phyloP scores from a whole-genome alignment of 2,113 vertebrate species.

The Pedetes capensis region DNA sequence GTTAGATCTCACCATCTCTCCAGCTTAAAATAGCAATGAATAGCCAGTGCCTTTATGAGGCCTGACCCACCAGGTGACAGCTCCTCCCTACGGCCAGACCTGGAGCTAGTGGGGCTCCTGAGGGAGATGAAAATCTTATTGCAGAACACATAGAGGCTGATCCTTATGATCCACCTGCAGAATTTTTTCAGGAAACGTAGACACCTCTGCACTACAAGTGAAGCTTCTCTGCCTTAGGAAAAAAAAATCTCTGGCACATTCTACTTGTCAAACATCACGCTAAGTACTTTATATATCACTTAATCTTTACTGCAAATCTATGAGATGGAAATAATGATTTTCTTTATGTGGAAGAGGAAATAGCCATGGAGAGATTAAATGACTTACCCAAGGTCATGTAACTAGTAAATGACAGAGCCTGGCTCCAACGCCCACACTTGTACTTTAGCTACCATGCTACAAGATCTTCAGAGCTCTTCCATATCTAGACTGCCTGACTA shows the following conservation, averaged over 20 bases:
- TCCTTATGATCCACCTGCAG: background rate
- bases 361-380: background rate
- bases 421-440: background rate
- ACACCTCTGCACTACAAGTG: background rate
- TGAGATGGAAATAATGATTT: background rate
- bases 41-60: background rate
- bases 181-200: background rate
- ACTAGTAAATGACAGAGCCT: background rate
- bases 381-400: background rate
- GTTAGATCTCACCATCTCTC: background rate
- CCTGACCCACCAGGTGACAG: background rate
- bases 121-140: background rate
- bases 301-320: background rate
- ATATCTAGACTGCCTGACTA: background rate
- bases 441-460: background rate
- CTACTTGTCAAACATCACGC: background rate
- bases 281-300: background rate
- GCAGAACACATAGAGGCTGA: background rate
- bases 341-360: background rate
- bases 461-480: background rate
- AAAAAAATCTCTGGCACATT: background rate
- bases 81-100: background rate
- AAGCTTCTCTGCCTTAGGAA: background rate
- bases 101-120: background rate
- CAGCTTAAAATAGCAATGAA: conserved; percentile 17